phyloP scores from a whole-genome alignment of 2,113 vertebrate species.

The Apeltes quadracus region DNA sequence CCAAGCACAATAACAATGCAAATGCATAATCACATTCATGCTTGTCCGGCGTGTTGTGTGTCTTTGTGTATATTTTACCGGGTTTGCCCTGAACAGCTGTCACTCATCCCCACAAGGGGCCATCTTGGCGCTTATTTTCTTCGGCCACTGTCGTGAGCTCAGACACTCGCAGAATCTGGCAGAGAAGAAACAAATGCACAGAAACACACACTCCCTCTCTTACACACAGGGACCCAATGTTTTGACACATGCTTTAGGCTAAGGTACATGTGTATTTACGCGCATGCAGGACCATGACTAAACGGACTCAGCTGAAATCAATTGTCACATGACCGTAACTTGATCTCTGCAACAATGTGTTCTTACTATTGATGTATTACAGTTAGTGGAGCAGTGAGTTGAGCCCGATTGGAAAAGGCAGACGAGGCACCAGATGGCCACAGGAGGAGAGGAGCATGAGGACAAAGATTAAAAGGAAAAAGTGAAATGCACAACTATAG shows the following conservation, averaged over 20 bases:
- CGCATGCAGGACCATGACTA: slow-evolving; percentile 18
- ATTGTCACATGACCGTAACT: slow-evolving; percentile 61
- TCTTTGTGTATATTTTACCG: slow-evolving; percentile 12
- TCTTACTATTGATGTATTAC: slow-evolving; percentile 47
- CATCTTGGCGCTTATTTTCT: slow-evolving; percentile 45
- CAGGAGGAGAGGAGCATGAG: slow-evolving; percentile 20
- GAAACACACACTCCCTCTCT: neutral
- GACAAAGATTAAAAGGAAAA: neutral
- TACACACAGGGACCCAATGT: slow-evolving; percentile 10
- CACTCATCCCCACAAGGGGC: slow-evolving; percentile 42
- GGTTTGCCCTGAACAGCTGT: slow-evolving; percentile 18
- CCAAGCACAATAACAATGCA: neutral
- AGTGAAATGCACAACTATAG: slow-evolving; percentile 40
- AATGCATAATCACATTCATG: neutral
- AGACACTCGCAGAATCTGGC: neutral
- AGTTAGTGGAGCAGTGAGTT: slow-evolving; percentile 44
- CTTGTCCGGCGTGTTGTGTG: neutral
- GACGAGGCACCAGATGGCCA: slow-evolving; percentile 47
- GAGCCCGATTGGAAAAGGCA: slow-evolving; percentile 41
- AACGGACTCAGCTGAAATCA: slow-evolving; percentile 21
- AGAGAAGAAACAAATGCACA: neutral
- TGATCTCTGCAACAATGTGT: slow-evolving; percentile 64
- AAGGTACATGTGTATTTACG: slow-evolving; percentile 23
- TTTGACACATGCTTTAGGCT: slow-evolving; percentile 13
- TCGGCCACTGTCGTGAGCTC: slow-evolving; percentile 15